phyloP scores from a whole-genome alignment of 2,888 invertebrate genomes.

The Pasiphila rectangulata region DNA sequence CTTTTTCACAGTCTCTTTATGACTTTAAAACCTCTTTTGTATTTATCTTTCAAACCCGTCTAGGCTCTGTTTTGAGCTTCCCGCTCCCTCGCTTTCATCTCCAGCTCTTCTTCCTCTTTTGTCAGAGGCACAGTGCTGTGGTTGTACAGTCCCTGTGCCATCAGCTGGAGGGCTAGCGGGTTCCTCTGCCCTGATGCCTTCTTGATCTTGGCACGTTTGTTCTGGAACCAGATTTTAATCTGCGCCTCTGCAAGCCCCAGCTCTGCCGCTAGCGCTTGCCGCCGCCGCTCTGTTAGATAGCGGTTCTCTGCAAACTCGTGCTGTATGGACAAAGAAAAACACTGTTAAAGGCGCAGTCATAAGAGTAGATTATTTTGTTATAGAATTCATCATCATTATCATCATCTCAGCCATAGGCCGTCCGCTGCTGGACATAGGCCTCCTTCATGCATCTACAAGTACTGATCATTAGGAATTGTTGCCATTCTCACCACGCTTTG shows the following conservation, averaged over 20 bases:
- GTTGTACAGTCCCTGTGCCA: slow-evolving; percentile 97
- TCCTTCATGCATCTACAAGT: too few species aligned
- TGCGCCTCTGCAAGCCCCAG: slow-evolving; percentile 97
- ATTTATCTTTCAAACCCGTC: slow-evolving; percentile 4
- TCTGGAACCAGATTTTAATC: slow-evolving; percentile 99
- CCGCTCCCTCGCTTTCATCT: slow-evolving; percentile 74
- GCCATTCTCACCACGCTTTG: too few species aligned
- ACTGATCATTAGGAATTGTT: too few species aligned
- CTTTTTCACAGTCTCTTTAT: neutral
- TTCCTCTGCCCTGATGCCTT: slow-evolving; percentile 93
- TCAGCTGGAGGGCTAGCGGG: slow-evolving; percentile 92
- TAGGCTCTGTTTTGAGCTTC: slow-evolving; percentile 63
- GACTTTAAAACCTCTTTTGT: neutral
- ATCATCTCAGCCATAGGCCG: too few species aligned
- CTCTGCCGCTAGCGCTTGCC: slow-evolving; percentile 94
- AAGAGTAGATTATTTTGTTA: too few species aligned
- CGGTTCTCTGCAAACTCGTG: slow-evolving; percentile 96
- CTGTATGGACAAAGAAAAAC: slow-evolving; percentile 48
- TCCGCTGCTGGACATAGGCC: too few species aligned
- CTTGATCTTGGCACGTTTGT: slow-evolving; percentile 98
- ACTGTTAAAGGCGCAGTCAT: neutral
- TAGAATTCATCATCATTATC: too few species aligned
- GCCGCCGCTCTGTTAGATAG: slow-evolving; percentile 94
- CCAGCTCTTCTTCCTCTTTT: slow-evolving; percentile 86
- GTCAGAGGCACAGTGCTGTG: slow-evolving; percentile 84